Evolutionary conservation across 2,113 vertebrate genomes (phyloP), one percentile per base, ranked within the genome.

Genomic region (Procapra przewalskii): DNA sequence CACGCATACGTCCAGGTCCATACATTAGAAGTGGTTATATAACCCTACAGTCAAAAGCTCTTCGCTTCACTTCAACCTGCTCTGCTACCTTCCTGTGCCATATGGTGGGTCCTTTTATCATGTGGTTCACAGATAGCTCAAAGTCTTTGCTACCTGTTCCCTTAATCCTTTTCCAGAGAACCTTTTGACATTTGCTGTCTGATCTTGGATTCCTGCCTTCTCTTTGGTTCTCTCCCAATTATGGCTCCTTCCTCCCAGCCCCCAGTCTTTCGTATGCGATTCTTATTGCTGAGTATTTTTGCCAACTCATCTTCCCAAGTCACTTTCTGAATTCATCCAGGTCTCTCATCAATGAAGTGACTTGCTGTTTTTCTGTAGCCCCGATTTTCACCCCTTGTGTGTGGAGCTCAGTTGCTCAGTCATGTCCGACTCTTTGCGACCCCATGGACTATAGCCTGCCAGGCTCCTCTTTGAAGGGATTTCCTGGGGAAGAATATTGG

Each of bases 101-200:
- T 95, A 97, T 93, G 96, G 84, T 21, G 77, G 82, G 77, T 27
- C 54, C 79, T 89, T 97, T 81, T 95, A 91, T 97, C 96, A 11
- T n/a, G 15, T n/a, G 81, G 86, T 29, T 91, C 85, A 33, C 97
- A 94, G 90, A 52, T 19, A 93, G 80, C 94, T 93, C 88, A 5
- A 27, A 86, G 88, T 59, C 77, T 91, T 40, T 86, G 91, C 97
- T 96, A 94, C 97, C 97, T 95, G 96, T 89, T 57, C 71, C 77
- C 96, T 88, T 97, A 84, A 96, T 96, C 97, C 79, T 95, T 94
- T 97, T 91, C 91, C 92, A 36, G 83, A 75, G 95, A 92, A 95
- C 92, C 96, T 95, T 90, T 95, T 7, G 92, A 97, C 96, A 88
- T 97, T 96, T 52, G 84, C 96, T 86, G 64, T 97, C 97, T 97